Base-by-base conservation (phyloP, 2,888 invertebrate genomes). In the Tryphoninae sp. region DNA sequence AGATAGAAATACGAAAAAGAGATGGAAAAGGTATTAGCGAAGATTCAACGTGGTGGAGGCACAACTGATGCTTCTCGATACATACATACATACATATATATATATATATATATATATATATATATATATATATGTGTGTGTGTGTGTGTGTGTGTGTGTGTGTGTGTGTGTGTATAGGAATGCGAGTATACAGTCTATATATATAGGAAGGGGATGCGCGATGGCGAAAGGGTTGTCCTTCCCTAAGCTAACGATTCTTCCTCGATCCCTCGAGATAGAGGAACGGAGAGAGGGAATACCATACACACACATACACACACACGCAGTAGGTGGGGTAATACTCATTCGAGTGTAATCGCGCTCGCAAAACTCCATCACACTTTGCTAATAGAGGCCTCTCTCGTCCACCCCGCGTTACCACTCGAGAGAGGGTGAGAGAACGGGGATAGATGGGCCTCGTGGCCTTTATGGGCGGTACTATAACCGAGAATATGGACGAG, bases 351-450 rank as follows among this genome's bases (percentile, higher is more conserved):
- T 91, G 91, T 92, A 92, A 92, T 92, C 92, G 92, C 90, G 90
- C 92, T 91, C 89, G 91, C 92, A 92, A 92, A 92, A 92, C 92
- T 92, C 92, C 92, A 92, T 92, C 92, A 92, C 92, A 90, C 91
- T 92, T 91, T 91, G 89, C 92, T 92, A 92, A 92, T 92, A 92
- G 92, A 91, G 89, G 53, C 71, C 33, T 33, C 33, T 33, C 33
- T 64, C 74, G 33, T 26, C 90, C 90, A 91, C 91, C 91, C 91
- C 91, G 89, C 90, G 16, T 51, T 91, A 89, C 90, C 89, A 90
- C 90, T 91, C 90, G 89, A 91, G 91, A 91, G 91, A 90, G 90
- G 89, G 88, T 88, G 87, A 85, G 88, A 86, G 89, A 88, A 33
- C 85, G 84, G 82, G 86, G 87, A 86, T 87, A 87, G 87, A 88